Evolutionary conservation across 35 echinoderm and acorn worm genomes (phyloP).

Genomic region (Strongylocentrotus purpuratus): DNA sequence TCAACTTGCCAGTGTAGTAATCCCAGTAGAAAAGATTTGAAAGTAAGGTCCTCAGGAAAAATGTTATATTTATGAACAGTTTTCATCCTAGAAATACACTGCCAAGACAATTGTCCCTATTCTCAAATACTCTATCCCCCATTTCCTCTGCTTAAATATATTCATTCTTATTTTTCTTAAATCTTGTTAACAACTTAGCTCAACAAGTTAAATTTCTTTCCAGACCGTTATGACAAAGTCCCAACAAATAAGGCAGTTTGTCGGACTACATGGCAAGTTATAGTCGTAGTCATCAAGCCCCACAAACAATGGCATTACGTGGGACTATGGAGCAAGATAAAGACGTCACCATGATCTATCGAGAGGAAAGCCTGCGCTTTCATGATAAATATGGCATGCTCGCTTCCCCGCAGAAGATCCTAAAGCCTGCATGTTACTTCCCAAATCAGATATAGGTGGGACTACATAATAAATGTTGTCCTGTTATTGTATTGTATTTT

Average conservation of each 20-base stretch:
- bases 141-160: not conserved
- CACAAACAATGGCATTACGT: not conserved
- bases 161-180: not conserved
- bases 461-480: constrained; percentile 19
- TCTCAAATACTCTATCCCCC: not conserved
- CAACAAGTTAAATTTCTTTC: not conserved
- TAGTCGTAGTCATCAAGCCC: no score
- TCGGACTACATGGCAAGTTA: no score
- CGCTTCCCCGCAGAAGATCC: not conserved
- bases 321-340: not conserved
- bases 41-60: no score
- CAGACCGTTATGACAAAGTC: not conserved
- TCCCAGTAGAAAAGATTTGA: no score
- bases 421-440: not conserved
- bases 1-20: no score
- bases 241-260: no score
- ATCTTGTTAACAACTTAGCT: not conserved
- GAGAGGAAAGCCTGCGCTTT: not conserved
- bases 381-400: not conserved
- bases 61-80: no score
- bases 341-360: not conserved
- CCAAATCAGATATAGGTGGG: not conserved
- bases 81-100: not conserved
- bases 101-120: not conserved
- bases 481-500: not conserved